Evolutionary conservation across 2,888 invertebrate genomes (phyloP), one percentile per base, ranked within the genome.

Genomic region (Lampropteryx suffumata): DNA sequence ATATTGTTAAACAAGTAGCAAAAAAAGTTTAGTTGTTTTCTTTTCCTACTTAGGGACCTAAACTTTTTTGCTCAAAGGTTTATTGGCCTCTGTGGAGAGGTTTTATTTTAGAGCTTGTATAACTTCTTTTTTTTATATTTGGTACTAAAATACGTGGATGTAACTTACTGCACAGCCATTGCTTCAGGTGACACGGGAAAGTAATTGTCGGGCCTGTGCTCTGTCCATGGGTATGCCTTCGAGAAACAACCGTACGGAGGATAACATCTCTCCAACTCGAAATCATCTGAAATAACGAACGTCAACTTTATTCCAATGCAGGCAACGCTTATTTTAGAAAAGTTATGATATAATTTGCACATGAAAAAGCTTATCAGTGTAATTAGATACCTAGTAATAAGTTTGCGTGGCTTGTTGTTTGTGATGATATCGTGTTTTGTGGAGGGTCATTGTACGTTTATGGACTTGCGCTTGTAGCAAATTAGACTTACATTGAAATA

Each of bases 161-260:
- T 10, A 11, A 73, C 82, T 73, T 71, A 93, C 82, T 88, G 83
- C 11, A 91, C 91, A 56, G 89, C 90, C 70, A 92, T 91, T 51
- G 84, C 91, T 50, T 93, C 93, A 0, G 96, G 94, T 32, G 93
- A 90, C 57, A 93, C 93, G 0, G 97, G 97, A 76, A 95, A 95
- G 34, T 94, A 91, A 60, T 95, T 95, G 45, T 97, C 94, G 13
- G 96, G 96, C 17, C 97, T 91, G 47, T 94, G 92, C 59, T 93
- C 93, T 0, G 95, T 94, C 96, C 96, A 97, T 0, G 96, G 96
- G 24, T 93, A 91, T 9, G 92, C 92, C 51, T 95, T 92, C 40
- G 95, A 94, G 76, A 96, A 97, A 73, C 97, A 97, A 2, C 96
- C 97, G 64, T 94, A 96, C 0, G 92, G 92, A 0, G 93, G 94